Percentiles rank a stretch among this genome's conserved stretches.
phyloP scores from a whole-genome alignment of 2,113 vertebrate species.

The Lampris megalopsis region DNA sequence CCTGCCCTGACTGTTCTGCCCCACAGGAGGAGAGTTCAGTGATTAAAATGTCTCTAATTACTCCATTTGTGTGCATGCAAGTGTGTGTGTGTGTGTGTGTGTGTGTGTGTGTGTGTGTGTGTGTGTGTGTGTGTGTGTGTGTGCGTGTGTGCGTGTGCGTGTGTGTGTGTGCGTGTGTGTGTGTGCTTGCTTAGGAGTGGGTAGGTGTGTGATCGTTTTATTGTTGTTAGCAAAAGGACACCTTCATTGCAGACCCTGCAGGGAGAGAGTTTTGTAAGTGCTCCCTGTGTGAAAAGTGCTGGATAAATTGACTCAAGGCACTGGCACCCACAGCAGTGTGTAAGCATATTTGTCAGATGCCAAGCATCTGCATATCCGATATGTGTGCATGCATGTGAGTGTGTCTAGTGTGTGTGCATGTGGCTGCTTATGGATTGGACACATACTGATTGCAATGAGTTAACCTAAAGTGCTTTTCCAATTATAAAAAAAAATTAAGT shows the following conservation, averaged over 20 bases:
- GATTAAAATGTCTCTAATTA: conserved; percentile 77
- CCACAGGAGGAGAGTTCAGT: conserved; percentile 67
- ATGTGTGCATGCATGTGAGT: conserved; percentile 21
- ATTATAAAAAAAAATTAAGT: too few relatives aligned
- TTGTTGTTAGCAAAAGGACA: conserved; percentile 67
- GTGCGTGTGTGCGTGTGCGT: background rate
- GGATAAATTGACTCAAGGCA: conserved; percentile 62
- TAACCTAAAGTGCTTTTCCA: too few relatives aligned
- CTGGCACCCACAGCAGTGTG: conserved; percentile 58
- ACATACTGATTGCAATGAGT: too few relatives aligned
- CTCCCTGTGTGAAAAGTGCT: conserved; percentile 58
- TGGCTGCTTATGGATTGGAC: background rate
- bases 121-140: conserved; percentile 9
- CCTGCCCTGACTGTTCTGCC: conserved; percentile 53
- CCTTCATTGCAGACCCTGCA: conserved; percentile 57
- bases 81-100: background rate
- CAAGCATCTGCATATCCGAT: conserved; percentile 39
- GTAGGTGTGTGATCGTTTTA: background rate
- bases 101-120: conserved; percentile 21
- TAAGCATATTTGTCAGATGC: conserved; percentile 63
- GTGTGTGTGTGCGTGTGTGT: conserved; percentile 32
- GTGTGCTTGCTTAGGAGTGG: conserved; percentile 21
- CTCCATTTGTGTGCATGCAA: conserved; percentile 44
- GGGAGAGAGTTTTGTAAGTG: conserved; percentile 54
- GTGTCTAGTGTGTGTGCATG: background rate